These are phyloP conservation scores for Ceratosolen fusciceps DNA, from an alignment of 1,140 invertebrate genomes.

Conservation along the genomic window DNA sequence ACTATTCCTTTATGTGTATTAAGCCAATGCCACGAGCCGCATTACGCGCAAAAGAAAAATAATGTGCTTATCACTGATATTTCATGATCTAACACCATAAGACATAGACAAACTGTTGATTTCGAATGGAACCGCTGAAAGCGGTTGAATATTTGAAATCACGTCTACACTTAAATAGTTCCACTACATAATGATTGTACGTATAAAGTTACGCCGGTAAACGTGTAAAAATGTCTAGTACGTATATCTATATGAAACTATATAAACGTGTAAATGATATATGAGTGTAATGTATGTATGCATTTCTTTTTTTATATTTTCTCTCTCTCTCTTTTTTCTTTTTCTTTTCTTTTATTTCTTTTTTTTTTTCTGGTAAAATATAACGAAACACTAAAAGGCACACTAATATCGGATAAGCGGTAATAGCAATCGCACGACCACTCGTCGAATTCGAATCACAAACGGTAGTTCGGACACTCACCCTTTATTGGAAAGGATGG, in stretches of 20 bases:
- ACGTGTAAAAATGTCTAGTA: no score
- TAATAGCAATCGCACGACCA: neutral
- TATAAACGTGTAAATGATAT: neutral
- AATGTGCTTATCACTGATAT: no score
- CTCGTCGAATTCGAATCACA: neutral
- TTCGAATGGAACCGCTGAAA: no score
- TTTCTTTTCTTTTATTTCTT: no score
- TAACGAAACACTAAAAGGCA: conserved; percentile 18
- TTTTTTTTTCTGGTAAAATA: no score
- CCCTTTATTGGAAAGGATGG: conserved; percentile 39
- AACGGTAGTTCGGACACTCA: conserved; percentile 28
- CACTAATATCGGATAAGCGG: neutral
- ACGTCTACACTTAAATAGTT: neutral
- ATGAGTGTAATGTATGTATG: no score
- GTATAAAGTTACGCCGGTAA: no score
- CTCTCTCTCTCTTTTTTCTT: no score
- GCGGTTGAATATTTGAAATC: neutral
- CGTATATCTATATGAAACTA: neutral
- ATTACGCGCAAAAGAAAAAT: no score
- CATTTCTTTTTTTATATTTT: neutral
- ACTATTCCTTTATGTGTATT: no score
- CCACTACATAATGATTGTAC: neutral
- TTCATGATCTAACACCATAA: neutral
- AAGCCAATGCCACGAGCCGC: no score
- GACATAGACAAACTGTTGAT: no score